Evolutionary conservation across 2,888 invertebrate species (phyloP).

Genomic region (Aphelenchoides bicaudatus): DNA sequence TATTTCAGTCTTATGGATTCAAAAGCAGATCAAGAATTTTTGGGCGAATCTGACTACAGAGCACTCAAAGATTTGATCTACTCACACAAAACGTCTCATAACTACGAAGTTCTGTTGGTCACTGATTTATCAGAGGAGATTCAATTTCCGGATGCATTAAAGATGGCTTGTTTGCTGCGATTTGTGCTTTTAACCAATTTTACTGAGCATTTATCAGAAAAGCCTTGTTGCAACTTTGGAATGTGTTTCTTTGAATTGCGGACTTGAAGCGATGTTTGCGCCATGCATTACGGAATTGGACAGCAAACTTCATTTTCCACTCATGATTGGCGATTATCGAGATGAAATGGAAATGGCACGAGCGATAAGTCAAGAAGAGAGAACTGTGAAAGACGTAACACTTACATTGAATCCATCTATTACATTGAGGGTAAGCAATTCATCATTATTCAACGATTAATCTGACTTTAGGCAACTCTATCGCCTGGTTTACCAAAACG

Average conservation of each 20-base stretch:
- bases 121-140: slow-evolving; percentile 3
- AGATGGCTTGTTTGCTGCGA: not conserved
- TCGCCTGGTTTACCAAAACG: not conserved
- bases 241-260: not conserved
- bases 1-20: no score
- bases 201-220: not conserved
- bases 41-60: not conserved
- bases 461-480: not conserved
- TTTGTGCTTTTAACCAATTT: slow-evolving; percentile 3
- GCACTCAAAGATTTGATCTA: slow-evolving; percentile 3
- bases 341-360: not conserved
- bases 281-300: not conserved
- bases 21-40: no score
- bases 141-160: not conserved
- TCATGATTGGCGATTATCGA: not conserved
- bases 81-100: not conserved
- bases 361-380: not conserved
- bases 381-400: not conserved
- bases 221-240: slow-evolving; percentile 4
- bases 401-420: not conserved
- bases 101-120: not conserved
- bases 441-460: not conserved
- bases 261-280: not conserved
- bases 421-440: not conserved
- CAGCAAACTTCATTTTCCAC: not conserved